A percentile compares a stretch with the other conserved stretches of the same genome.
Evolutionary conservation across 1,140 invertebrate species (phyloP).

Genomic region (Drosophila rufa): DNA sequence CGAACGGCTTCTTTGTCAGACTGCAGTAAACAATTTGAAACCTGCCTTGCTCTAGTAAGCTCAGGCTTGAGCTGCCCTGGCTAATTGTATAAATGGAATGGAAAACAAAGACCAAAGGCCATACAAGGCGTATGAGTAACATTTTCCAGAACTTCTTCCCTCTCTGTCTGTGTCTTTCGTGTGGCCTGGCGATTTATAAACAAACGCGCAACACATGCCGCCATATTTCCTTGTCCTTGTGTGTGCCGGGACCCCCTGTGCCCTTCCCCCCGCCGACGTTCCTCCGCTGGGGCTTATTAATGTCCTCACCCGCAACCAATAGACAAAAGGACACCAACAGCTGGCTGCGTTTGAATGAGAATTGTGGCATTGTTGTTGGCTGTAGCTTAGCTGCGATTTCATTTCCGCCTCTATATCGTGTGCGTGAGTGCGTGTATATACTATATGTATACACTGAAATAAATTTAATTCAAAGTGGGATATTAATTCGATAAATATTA

Average conservation of each 20-base stretch:
- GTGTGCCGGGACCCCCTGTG: constrained; percentile 3
- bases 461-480: background rate
- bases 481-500: too few relatives aligned
- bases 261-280: background rate
- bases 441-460: background rate
- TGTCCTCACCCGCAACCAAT: constrained; percentile 60
- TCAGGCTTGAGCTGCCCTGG: background rate
- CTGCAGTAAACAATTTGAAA: background rate
- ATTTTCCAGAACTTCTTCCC: constrained; percentile 19
- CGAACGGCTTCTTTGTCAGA: background rate
- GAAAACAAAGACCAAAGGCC: constrained; percentile 27
- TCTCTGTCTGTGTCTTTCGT: constrained; percentile 1
- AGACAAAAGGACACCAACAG: constrained; percentile 64
- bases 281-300: constrained; percentile 50
- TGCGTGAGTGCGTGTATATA: constrained; percentile 34
- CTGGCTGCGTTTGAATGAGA: constrained; percentile 49
- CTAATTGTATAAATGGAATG: constrained; percentile 52
- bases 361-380: constrained; percentile 52
- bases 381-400: constrained; percentile 65
- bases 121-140: constrained; percentile 69
- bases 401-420: constrained; percentile 44
- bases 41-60: background rate
- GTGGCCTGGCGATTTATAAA: constrained; percentile 66
- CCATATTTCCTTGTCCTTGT: constrained; percentile 68
- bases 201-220: constrained; percentile 61